Percentiles rank a stretch among this genome's conserved stretches.
Conservation (phyloP, 1,140 invertebrate species). For the Phocides pigmalion region DNA sequence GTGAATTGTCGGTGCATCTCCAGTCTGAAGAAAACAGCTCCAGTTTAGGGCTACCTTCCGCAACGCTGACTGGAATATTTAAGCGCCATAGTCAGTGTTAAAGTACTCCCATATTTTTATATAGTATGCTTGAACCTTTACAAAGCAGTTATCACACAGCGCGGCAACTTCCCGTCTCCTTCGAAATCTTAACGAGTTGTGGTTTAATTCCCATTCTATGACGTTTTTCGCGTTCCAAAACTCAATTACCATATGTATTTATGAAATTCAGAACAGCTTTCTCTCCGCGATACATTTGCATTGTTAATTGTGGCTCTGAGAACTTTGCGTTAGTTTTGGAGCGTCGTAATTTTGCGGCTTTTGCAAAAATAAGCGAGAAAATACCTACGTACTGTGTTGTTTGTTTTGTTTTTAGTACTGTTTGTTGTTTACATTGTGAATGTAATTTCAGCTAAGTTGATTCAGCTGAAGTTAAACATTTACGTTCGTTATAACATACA, state of each 20-base stretch:
- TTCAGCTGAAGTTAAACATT: too few species aligned
- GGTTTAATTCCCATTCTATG: conserved; percentile 45
- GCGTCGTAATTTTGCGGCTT: conserved; percentile 24
- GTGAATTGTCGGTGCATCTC: too few species aligned
- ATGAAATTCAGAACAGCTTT: conserved; percentile 72
- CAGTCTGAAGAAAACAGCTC: too few species aligned
- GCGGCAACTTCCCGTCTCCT: conserved; percentile 34
- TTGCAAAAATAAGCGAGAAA: conserved; percentile 18
- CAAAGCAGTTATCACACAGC: not conserved
- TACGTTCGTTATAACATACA: too few species aligned
- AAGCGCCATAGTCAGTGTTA: too few species aligned
- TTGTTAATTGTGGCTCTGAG: conserved; percentile 69
- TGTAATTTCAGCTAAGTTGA: not conserved
- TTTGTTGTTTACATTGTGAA: conserved; percentile 9
- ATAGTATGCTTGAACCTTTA: conserved; percentile 12
- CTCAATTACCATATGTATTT: conserved; percentile 73
- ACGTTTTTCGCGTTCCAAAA: conserved; percentile 63
- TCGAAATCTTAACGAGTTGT: conserved; percentile 50
- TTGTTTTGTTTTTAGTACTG: conserved; percentile 8
- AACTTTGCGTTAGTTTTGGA: conserved; percentile 26
- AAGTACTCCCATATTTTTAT: too few species aligned
- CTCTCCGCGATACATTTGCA: conserved; percentile 61
- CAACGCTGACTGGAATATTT: too few species aligned
- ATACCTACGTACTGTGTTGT: not conserved
- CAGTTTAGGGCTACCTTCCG: too few species aligned